Percentiles rank a stretch among this genome's conserved stretches.
Conservation (phyloP, 1,140 invertebrate genomes). For the Penaeus vannamei region DNA sequence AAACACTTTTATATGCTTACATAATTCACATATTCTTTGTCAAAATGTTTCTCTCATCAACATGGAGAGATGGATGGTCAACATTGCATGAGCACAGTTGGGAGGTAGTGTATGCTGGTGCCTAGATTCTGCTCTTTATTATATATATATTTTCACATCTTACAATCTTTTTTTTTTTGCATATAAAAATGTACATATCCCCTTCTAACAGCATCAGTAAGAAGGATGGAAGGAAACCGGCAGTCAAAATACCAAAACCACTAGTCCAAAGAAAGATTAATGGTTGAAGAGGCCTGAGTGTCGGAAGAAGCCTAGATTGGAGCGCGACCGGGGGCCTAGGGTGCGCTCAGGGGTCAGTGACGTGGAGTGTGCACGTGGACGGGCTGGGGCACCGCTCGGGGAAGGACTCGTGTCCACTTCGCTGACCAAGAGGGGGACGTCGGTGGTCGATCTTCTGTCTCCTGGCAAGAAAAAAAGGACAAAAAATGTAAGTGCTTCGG, state of each 20-base stretch:
- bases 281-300: constrained; percentile 57
- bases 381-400: constrained; percentile 22
- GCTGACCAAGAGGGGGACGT: constrained; percentile 31
- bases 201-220: background rate
- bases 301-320: constrained; percentile 57
- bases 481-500: too few species aligned
- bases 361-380: constrained; percentile 58
- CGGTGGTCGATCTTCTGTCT: constrained; percentile 48
- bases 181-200: background rate
- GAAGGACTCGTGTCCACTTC: constrained; percentile 48
- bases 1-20: too few species aligned
- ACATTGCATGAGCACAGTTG: too few species aligned
- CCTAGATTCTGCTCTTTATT: too few species aligned
- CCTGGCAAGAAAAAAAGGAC: background rate
- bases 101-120: too few species aligned
- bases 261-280: constrained; percentile 1
- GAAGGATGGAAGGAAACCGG: background rate
- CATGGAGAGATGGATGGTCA: too few species aligned
- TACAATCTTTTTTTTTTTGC: too few species aligned
- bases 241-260: background rate
- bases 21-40: too few species aligned
- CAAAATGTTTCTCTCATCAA: too few species aligned
- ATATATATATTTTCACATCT: too few species aligned
- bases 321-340: constrained; percentile 51
- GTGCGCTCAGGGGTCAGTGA: constrained; percentile 57